A percentile compares a stretch with the other conserved stretches of the same genome.
Conservation (phyloP, 2,888 invertebrate species). For the Julus scanicus region DNA sequence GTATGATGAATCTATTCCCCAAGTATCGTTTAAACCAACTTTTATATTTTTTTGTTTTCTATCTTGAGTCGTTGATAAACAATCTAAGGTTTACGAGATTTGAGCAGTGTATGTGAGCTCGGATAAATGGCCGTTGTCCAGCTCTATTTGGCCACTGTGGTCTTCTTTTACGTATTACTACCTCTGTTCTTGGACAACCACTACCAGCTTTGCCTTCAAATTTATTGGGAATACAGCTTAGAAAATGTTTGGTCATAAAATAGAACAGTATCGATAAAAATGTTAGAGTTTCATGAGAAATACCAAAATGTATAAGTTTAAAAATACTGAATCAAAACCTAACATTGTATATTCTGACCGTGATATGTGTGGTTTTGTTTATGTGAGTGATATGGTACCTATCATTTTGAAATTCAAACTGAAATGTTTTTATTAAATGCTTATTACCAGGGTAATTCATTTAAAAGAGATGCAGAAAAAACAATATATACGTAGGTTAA, state of each 20-base stretch:
- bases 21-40: slow-evolving; percentile 37
- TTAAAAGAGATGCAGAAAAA: too few species aligned
- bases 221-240: not conserved
- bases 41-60: slow-evolving; percentile 34
- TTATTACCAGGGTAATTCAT: too few species aligned
- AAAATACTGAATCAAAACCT: too few species aligned
- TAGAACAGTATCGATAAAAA: not conserved
- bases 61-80: slow-evolving; percentile 38
- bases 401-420: too few species aligned
- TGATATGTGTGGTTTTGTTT: too few species aligned
- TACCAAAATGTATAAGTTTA: too few species aligned
- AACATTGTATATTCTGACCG: too few species aligned
- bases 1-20: slow-evolving; percentile 44
- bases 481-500: too few species aligned
- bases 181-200: not conserved
- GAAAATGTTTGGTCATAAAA: too few species aligned
- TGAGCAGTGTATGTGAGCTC: not conserved
- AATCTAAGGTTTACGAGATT: slow-evolving; percentile 40
- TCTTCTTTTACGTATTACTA: not conserved
- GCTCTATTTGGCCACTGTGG: not conserved
- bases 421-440: too few species aligned
- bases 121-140: not conserved
- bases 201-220: not conserved
- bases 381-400: too few species aligned
- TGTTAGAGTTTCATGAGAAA: too few species aligned